Percentiles rank a stretch among this genome's conserved stretches.
Evolutionary conservation across 1,140 invertebrate genomes (phyloP).

Genomic region (Drosophila nikananu): DNA sequence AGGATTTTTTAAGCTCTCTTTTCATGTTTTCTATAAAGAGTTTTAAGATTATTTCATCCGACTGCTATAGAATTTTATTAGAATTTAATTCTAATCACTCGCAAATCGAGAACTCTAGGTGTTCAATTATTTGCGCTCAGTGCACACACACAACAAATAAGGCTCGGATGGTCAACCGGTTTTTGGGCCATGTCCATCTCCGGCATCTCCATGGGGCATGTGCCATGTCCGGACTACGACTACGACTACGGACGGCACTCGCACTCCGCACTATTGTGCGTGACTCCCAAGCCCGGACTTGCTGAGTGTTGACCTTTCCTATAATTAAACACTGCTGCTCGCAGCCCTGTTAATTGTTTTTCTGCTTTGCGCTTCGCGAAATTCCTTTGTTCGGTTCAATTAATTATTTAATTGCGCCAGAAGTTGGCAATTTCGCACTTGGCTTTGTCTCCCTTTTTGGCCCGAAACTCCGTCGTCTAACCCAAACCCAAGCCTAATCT

Average conservation of each 20-base stretch:
- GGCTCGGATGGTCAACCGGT: slow-evolving; percentile 51
- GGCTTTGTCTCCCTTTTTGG: slow-evolving; percentile 28
- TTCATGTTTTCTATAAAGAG: background rate
- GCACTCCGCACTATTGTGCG: slow-evolving; percentile 46
- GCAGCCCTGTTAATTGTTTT: slow-evolving; percentile 62
- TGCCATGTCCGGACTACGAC: slow-evolving; percentile 24
- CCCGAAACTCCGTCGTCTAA: slow-evolving; percentile 3
- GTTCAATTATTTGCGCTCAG: slow-evolving; percentile 1
- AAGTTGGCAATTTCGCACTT: slow-evolving; percentile 75
- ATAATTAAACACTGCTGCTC: slow-evolving; percentile 50
- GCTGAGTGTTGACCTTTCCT: slow-evolving; percentile 63
- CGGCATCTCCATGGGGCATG: slow-evolving; percentile 16
- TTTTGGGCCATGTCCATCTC: slow-evolving; percentile 44
- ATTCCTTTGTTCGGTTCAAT: slow-evolving; percentile 80
- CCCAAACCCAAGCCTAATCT: background rate
- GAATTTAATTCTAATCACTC: background rate
- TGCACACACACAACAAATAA: slow-evolving; percentile 65
- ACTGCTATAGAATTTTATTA: no score
- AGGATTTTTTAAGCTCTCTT: no score
- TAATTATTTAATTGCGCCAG: slow-evolving; percentile 82
- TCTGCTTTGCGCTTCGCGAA: slow-evolving; percentile 52
- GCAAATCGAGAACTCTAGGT: background rate
- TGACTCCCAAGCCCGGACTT: slow-evolving; percentile 20
- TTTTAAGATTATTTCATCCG: background rate
- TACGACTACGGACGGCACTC: slow-evolving; percentile 12